Evolutionary conservation across 2,797 vertebrate species (phyloP), one percentile per base, ranked within the genome.

Genomic region (Ciconia nigra): DNA sequence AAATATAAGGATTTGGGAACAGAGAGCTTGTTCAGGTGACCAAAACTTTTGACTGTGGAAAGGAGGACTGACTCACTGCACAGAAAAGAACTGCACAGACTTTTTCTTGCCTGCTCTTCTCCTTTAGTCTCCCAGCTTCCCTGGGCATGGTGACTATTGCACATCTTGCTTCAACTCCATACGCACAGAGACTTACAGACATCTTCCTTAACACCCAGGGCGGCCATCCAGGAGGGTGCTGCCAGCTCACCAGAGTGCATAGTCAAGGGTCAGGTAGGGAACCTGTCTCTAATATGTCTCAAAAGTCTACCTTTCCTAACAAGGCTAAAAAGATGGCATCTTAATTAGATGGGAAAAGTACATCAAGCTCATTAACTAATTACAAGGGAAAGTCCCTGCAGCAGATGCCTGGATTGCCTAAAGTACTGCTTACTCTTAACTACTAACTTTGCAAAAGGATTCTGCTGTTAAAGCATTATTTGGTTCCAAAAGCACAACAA

Each of bases 311-410:
- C 47, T 67, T 88, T 90, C 83, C 83, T 69, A 85, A 44, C 73
- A 69, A 84, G 42, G 70, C 89, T 73, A 33, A 93, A 95, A 84
- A 35, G 39, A 74, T 17, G 46, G 37, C 42, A 33, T 42, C 85
- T 88, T 94, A 96, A 97, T 96, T 83, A 95, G 87, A 69, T 55
- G 91, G 76, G 85, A 89, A 96, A 97, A 89, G 52, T 81, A 96
- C 94, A 96, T 90, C 85, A 89, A 95, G 66, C 78, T 96, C 86
- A 91, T 96, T 95, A 96, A 95, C 87, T 95, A 96, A 96, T 97
- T 96, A 97, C 5, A 2, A 89, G 90, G 94, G 93, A 87, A 96
- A 97, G 90, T 96, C 97, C 96, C 94, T 82, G 87, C 94, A 97
- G 96, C 96, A 96, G 96, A 93, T 96, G 95, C 92, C 66, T 96